phyloP scores from a whole-genome alignment of 2,797 vertebrate species.

The Emydoidea blandingii region DNA sequence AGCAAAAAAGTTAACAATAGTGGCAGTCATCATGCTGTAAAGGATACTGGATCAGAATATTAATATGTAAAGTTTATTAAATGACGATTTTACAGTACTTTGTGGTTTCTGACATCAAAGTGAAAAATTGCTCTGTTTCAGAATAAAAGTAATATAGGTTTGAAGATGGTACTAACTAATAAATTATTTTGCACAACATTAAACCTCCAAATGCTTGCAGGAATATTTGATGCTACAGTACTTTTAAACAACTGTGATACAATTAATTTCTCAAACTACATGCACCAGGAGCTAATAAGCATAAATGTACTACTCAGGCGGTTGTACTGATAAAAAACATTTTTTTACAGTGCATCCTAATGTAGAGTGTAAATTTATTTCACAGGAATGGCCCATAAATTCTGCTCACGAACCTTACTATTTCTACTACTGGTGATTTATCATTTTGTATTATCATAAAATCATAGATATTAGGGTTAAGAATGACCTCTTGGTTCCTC shows the following conservation, averaged over 20 bases:
- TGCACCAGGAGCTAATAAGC: background rate
- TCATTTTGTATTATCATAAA: background rate
- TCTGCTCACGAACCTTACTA: background rate
- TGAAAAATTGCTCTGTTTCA: conserved; percentile 5
- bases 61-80: background rate
- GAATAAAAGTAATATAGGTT: background rate
- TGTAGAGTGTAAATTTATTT: background rate
- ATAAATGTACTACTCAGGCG: background rate
- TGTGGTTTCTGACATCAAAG: background rate
- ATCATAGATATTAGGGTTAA: background rate
- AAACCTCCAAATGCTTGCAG: conserved; percentile 28
- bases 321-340: background rate
- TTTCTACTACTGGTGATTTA: background rate
- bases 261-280: conserved; percentile 9
- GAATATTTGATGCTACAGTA: conserved; percentile 35
- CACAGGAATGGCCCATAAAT: background rate
- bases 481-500: background rate
- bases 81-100: background rate
- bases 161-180: background rate
- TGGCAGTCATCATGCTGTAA: background rate
- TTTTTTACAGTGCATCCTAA: background rate
- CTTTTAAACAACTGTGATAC: conserved; percentile 39
- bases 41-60: background rate
- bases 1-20: background rate
- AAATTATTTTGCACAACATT: conserved; percentile 8